A percentile compares a stretch with the other conserved stretches of the same genome.
phyloP scores from a whole-genome alignment of 2,113 vertebrate species.

The Colistium nudipinnis region DNA sequence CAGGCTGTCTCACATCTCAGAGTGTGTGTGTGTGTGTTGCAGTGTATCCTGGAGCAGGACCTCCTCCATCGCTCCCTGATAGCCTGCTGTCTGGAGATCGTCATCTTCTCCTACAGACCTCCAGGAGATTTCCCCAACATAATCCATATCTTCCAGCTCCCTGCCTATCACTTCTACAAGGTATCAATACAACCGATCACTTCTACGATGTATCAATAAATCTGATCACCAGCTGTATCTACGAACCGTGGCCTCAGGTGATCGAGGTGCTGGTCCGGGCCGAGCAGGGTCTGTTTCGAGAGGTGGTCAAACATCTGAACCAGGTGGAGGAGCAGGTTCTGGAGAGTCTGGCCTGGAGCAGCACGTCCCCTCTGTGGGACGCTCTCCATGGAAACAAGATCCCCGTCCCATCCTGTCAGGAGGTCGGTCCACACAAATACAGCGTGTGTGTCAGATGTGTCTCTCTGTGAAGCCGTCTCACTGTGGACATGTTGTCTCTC shows the following conservation, averaged over 20 bases:
- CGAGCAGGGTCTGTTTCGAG: slow-evolving; percentile 92
- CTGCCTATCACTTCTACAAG: slow-evolving; percentile 88
- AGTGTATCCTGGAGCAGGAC: slow-evolving; percentile 93
- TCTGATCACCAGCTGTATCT: no score
- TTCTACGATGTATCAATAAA: slow-evolving; percentile 75
- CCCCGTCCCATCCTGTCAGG: slow-evolving; percentile 88
- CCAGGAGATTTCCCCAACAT: slow-evolving; percentile 89
- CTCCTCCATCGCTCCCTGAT: slow-evolving; percentile 92
- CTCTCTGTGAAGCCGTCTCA: background rate
- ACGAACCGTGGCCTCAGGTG: slow-evolving; percentile 77
- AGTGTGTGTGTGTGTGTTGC: slow-evolving; percentile 43
- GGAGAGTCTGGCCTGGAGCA: slow-evolving; percentile 92
- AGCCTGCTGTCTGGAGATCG: slow-evolving; percentile 91
- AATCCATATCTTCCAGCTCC: slow-evolving; percentile 88
- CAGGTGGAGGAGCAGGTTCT: slow-evolving; percentile 94
- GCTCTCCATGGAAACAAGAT: slow-evolving; percentile 86
- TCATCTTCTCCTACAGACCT: slow-evolving; percentile 90
- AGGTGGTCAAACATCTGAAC: slow-evolving; percentile 95
- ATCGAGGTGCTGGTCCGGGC: slow-evolving; percentile 93
- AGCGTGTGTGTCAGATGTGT: no score
- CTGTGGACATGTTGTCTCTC: slow-evolving; percentile 28
- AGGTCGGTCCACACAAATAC: slow-evolving; percentile 75
- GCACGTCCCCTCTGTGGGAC: slow-evolving; percentile 89
- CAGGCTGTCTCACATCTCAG: no score
- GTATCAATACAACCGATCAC: slow-evolving; percentile 79